A percentile compares a stretch with the other conserved stretches of the same genome.
phyloP scores from a whole-genome alignment of 2,888 invertebrate genomes.

The Sesamia inferens region DNA sequence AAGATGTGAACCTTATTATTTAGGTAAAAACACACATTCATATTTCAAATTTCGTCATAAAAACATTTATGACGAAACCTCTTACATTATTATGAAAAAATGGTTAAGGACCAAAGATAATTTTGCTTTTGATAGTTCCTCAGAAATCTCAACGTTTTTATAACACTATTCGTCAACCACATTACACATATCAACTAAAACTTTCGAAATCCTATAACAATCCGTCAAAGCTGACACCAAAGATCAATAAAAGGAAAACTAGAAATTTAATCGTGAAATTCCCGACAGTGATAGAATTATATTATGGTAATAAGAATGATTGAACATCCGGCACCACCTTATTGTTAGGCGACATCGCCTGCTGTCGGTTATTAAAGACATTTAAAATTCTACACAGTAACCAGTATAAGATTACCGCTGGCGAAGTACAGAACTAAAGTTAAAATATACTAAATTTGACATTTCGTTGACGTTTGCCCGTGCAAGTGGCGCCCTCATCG shows the following conservation, averaged over 20 bases:
- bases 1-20: background rate
- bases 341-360: slow-evolving; percentile 75
- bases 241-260: slow-evolving; percentile 46
- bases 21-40: background rate
- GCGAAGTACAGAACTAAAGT: slow-evolving; percentile 25
- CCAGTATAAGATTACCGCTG: slow-evolving; percentile 15
- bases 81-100: background rate
- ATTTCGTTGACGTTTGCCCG: slow-evolving; percentile 26
- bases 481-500: slow-evolving; percentile 27
- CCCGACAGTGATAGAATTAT: slow-evolving; percentile 69
- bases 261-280: slow-evolving; percentile 65
- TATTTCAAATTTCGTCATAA: background rate
- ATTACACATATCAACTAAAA: slow-evolving; percentile 3
- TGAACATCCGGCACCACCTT: slow-evolving; percentile 78
- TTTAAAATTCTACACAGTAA: slow-evolving; percentile 67
- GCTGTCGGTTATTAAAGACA: slow-evolving; percentile 72
- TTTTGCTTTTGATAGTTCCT: background rate
- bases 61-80: background rate
- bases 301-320: slow-evolving; percentile 80
- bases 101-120: background rate
- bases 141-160: slow-evolving; percentile 13
- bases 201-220: slow-evolving; percentile 19
- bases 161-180: background rate
- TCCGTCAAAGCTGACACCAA: slow-evolving; percentile 26
- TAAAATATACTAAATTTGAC: slow-evolving; percentile 27